phyloP scores from a whole-genome alignment of 2,888 invertebrate genomes.

The Aethes cnicana region DNA sequence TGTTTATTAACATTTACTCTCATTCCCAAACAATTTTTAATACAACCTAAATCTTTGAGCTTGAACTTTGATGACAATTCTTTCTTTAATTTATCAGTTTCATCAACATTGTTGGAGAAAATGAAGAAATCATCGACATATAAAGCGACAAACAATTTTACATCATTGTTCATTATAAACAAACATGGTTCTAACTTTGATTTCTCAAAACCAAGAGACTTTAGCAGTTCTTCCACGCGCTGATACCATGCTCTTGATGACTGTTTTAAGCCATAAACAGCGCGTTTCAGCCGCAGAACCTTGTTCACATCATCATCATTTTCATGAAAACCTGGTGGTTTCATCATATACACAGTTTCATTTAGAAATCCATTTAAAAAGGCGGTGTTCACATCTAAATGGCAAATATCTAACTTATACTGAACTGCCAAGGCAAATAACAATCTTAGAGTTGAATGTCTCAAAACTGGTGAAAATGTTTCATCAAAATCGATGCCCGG shows the following conservation, averaged over 20 bases:
- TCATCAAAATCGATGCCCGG: constrained; percentile 24
- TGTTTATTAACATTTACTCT: constrained; percentile 1
- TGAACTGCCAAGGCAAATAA: background rate
- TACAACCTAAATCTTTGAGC: background rate
- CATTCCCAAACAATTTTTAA: constrained; percentile 13
- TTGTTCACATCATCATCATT: constrained; percentile 32
- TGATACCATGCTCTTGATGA: constrained; percentile 32
- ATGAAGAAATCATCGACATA: no score
- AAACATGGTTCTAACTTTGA: constrained; percentile 19
- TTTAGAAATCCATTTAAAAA: constrained; percentile 34
- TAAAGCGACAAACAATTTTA: no score
- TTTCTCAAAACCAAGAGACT: constrained; percentile 5
- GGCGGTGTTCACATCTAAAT: no score
- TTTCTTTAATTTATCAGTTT: background rate
- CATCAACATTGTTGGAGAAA: background rate
- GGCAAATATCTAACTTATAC: no score
- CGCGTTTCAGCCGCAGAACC: constrained; percentile 35
- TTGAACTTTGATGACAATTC: background rate
- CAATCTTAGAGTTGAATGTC: constrained; percentile 34
- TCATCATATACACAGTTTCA: constrained; percentile 34
- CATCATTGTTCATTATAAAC: no score
- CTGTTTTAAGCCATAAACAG: constrained; percentile 37
- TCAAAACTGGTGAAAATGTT: constrained; percentile 30
- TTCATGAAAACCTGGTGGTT: constrained; percentile 29
- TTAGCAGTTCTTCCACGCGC: constrained; percentile 13